Percentiles rank a stretch among this genome's conserved stretches.
These are phyloP conservation scores for Notodonta ziczac DNA, from an alignment of 2,888 invertebrate genomes.

Conservation along the genomic window DNA sequence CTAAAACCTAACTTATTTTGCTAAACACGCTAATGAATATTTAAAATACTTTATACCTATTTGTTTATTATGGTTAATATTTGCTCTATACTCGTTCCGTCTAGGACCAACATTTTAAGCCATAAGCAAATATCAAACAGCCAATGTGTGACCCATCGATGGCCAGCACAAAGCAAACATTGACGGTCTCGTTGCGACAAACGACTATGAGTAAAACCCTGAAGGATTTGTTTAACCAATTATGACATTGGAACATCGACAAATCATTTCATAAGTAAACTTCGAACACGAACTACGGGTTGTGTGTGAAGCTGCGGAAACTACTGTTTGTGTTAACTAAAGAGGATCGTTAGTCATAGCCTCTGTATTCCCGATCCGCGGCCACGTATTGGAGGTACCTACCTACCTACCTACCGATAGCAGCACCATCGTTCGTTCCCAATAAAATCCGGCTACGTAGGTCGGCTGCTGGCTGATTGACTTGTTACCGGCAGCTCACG, in stretches of 20 bases:
- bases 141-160: slow-evolving; percentile 46
- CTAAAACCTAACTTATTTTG: not conserved
- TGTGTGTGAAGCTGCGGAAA: slow-evolving; percentile 18
- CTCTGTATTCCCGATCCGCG: slow-evolving; percentile 19
- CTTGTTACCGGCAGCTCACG: slow-evolving; percentile 20
- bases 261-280: slow-evolving; percentile 29
- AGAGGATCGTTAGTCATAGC: slow-evolving; percentile 24
- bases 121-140: slow-evolving; percentile 47
- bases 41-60: not conserved
- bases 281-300: slow-evolving; percentile 15
- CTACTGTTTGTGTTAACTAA: slow-evolving; percentile 27
- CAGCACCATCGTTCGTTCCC: slow-evolving; percentile 19
- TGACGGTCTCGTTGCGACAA: slow-evolving; percentile 51
- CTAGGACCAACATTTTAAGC: slow-evolving; percentile 30
- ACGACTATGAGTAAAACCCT: slow-evolving; percentile 27
- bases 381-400: slow-evolving; percentile 12
- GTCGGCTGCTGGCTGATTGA: slow-evolving; percentile 21
- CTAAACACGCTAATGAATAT: not conserved
- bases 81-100: slow-evolving; percentile 4
- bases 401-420: slow-evolving; percentile 9
- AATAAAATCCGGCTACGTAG: slow-evolving; percentile 27
- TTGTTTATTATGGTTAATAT: not conserved
- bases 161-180: slow-evolving; percentile 50
- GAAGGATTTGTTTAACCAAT: slow-evolving; percentile 27
- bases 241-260: slow-evolving; percentile 27